These are phyloP conservation scores for Nannoperca australis DNA, from an alignment of 2,797 vertebrate species.

Conservation along the genomic window DNA sequence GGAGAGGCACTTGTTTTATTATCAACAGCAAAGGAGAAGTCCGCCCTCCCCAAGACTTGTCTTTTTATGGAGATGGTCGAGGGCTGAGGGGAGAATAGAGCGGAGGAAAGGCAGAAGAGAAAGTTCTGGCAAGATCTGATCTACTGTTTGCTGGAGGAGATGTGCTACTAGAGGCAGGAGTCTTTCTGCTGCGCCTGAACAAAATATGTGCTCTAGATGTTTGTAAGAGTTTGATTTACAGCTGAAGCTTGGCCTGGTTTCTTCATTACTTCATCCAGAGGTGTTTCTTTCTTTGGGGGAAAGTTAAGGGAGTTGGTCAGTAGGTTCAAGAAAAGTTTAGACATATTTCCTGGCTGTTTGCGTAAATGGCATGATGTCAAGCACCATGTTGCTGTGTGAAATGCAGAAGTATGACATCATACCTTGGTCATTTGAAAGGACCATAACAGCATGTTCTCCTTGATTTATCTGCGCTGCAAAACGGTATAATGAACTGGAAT, in stretches of 20 bases:
- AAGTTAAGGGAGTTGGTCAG: slow-evolving; percentile 30
- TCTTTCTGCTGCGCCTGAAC: slow-evolving; percentile 14
- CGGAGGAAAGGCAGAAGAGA: slow-evolving; percentile 55
- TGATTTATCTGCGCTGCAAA: slow-evolving; percentile 18
- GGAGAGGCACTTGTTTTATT: slow-evolving; percentile 76
- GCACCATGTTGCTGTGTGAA: slow-evolving; percentile 29
- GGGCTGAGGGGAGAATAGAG: slow-evolving; percentile 45
- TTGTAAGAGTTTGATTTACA: slow-evolving; percentile 58
- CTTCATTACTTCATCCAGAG: slow-evolving; percentile 42
- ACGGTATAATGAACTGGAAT: slow-evolving; percentile 8
- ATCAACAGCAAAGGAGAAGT: slow-evolving; percentile 73
- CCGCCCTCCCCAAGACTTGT: slow-evolving; percentile 72
- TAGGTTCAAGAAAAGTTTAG: slow-evolving; percentile 47
- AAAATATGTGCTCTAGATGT: slow-evolving; percentile 53
- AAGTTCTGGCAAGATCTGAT: slow-evolving; percentile 60
- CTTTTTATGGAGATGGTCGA: slow-evolving; percentile 81
- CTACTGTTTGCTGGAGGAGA: slow-evolving; percentile 32
- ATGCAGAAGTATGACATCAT: slow-evolving; percentile 41
- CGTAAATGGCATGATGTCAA: slow-evolving; percentile 30
- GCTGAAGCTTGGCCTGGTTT: slow-evolving; percentile 25
- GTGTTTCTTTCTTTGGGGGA: slow-evolving; percentile 21
- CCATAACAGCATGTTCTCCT: slow-evolving; percentile 13
- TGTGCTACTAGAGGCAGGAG: slow-evolving; percentile 40
- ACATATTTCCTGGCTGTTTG: slow-evolving; percentile 34
- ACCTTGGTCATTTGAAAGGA: slow-evolving; percentile 32